Evolutionary conservation across 2,113 vertebrate genomes (phyloP).

Genomic region (Axis porcinus): DNA sequence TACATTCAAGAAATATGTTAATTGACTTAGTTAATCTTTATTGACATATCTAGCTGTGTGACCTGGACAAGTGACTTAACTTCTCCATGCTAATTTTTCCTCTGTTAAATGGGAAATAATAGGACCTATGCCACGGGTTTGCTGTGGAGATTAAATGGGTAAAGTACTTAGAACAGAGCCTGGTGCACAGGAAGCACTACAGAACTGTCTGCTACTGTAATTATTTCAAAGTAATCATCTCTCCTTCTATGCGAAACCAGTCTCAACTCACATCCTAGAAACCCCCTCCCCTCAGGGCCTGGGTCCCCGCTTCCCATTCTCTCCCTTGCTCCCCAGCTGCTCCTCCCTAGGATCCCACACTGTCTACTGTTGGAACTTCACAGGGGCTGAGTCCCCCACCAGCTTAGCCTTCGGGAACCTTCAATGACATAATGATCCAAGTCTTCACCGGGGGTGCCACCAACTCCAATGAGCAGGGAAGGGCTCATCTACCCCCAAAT

Average conservation of each 20-base stretch:
- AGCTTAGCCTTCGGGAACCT: background rate
- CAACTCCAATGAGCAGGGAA: background rate
- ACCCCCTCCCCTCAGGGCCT: background rate
- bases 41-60: slow-evolving; percentile 30
- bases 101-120: slow-evolving; percentile 16
- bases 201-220: background rate
- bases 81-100: slow-evolving; percentile 27
- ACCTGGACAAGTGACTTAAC: slow-evolving; percentile 22
- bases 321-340: background rate
- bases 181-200: background rate
- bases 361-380: background rate
- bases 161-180: background rate
- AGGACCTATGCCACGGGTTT: background rate
- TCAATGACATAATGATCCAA: background rate
- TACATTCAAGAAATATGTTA: background rate
- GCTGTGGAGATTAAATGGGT: slow-evolving; percentile 22
- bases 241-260: background rate
- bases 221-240: slow-evolving; percentile 24
- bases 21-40: slow-evolving; percentile 2
- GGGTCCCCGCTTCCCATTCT: background rate
- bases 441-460: background rate
- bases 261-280: background rate
- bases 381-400: background rate
- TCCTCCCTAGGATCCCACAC: background rate
- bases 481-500: background rate